Base-by-base conservation (phyloP, 2,888 invertebrate genomes). In the Agonopterix subpropinquella region DNA sequence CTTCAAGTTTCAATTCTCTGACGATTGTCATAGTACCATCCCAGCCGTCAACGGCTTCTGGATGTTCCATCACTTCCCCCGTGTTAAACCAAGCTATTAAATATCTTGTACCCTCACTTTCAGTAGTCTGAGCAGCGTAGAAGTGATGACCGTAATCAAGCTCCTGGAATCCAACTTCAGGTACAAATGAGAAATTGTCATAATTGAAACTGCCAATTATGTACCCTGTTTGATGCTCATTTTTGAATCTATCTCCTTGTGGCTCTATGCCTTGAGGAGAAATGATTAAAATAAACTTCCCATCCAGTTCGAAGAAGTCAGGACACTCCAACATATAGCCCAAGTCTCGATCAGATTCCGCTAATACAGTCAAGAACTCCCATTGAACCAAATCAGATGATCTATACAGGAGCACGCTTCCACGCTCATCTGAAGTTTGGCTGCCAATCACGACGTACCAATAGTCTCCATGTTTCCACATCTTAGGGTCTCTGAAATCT, bases 301-400 rank as follows among this genome's bases (percentile, higher is more conserved):
- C 84, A 36, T 78, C 69, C 2, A 89, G 59, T 53, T 88, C 80
- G 35, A 89, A 89, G 50, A 89, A 83, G 54, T 89, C 89, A 0
- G 90, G 90, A 53, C 90, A 90, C 56, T 90, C 90, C 86, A 87
- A 90, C 86, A 89, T 88, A 48, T 82, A 87, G 1, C 83, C 83
- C 58, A 78, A 55, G 11, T 72, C 70, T 10, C 77, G 80, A 2
- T 73, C 61, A 1, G 87, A 80, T 59, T 85, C 83, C 37, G 67
- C 86, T 2, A 89, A 50, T 8, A 81, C 72, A 4, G 59, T 69
- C 42, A 87, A 58, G 43, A 76, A 86, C 44, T 82, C 80, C 89
- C 89, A 89, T 9, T 54, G 62, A 41, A 65, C 64, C 58, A 89
- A 55, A 56, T 89, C 77, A 8, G 49, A 45, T 1, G 89, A 89